Percentiles rank a stretch among this genome's conserved stretches.
These are phyloP conservation scores for Drosophila demipolita DNA, from an alignment of 2,888 invertebrate species.

Conservation along the genomic window DNA sequence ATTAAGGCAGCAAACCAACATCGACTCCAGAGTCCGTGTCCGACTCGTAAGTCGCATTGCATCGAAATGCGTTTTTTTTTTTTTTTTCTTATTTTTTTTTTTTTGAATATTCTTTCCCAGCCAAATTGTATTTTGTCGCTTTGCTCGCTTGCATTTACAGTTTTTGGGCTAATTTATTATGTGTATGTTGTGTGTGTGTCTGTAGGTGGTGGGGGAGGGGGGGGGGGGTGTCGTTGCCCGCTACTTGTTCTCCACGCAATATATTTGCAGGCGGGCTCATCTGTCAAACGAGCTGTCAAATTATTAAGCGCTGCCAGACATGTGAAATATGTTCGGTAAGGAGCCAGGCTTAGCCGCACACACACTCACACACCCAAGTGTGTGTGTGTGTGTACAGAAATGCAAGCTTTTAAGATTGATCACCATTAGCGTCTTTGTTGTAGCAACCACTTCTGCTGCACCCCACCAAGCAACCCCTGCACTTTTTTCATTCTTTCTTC, in stretches of 20 bases:
- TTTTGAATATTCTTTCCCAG: slow-evolving; percentile 3
- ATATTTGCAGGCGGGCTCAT: slow-evolving; percentile 56
- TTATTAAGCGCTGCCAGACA: slow-evolving; percentile 78
- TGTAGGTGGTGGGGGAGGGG: too few relatives aligned
- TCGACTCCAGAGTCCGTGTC: slow-evolving; percentile 43
- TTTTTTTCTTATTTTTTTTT: neutral
- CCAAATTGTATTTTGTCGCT: slow-evolving; percentile 72
- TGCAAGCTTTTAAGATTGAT: slow-evolving; percentile 68
- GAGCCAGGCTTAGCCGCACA: slow-evolving; percentile 41
- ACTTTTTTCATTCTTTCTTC: slow-evolving; percentile 24
- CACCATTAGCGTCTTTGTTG: slow-evolving; percentile 61
- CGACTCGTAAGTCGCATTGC: slow-evolving; percentile 21
- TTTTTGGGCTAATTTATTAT: slow-evolving; percentile 75
- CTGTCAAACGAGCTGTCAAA: slow-evolving; percentile 75
- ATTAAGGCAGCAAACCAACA: slow-evolving; percentile 59
- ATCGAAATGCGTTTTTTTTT: slow-evolving; percentile 47
- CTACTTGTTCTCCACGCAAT: slow-evolving; percentile 38
- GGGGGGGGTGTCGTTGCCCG: slow-evolving; percentile 22
- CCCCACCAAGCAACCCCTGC: slow-evolving; percentile 14
- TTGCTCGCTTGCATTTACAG: slow-evolving; percentile 64
- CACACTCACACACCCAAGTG: slow-evolving; percentile 2
- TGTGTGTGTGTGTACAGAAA: slow-evolving; percentile 4
- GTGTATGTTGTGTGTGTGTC: slow-evolving; percentile 1
- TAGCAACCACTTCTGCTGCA: neutral
- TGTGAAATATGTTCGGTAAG: slow-evolving; percentile 64